Conservation (phyloP, 2,113 vertebrate genomes). For the Polyodon spathula region DNA sequence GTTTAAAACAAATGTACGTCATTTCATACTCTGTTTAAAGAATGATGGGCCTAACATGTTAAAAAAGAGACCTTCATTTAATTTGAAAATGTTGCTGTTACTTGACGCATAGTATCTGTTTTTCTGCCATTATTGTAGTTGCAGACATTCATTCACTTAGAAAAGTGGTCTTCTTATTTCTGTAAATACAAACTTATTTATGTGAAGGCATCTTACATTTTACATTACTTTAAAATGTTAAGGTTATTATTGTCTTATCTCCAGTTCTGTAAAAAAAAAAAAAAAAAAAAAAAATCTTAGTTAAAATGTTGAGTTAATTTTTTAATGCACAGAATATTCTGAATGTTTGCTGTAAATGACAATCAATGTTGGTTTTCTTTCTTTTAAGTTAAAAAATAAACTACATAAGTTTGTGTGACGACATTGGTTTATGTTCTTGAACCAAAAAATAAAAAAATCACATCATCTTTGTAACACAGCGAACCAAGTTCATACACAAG, state of each 20-base stretch:
- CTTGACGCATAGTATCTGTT: not conserved
- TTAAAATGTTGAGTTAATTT: constrained; percentile 64
- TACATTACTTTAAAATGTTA: constrained; percentile 74
- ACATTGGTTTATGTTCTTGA: not conserved
- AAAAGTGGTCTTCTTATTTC: constrained; percentile 15
- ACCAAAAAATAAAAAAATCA: no score
- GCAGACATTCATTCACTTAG: not conserved
- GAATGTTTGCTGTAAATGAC: constrained; percentile 86
- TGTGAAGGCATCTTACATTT: constrained; percentile 37
- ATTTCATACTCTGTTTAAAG: no score
- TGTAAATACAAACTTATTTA: constrained; percentile 21
- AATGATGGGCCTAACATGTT: no score
- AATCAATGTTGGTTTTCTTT: constrained; percentile 78
- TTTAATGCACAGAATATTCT: constrained; percentile 78
- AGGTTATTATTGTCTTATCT: constrained; percentile 58
- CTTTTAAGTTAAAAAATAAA: constrained; percentile 67
- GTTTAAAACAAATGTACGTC: no score
- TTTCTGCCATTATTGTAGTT: constrained; percentile 4
- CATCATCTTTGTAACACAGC: no score
- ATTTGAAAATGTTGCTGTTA: constrained; percentile 1
- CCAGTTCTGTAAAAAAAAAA: constrained; percentile 73
- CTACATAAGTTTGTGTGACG: constrained; percentile 43
- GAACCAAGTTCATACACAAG: no score
- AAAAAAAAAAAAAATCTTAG: constrained; percentile 63
- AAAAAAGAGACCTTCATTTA: no score